Evolutionary conservation across 2,888 invertebrate species (phyloP), one percentile per base, ranked within the genome.

Genomic region (Tryphoninae sp.): DNA sequence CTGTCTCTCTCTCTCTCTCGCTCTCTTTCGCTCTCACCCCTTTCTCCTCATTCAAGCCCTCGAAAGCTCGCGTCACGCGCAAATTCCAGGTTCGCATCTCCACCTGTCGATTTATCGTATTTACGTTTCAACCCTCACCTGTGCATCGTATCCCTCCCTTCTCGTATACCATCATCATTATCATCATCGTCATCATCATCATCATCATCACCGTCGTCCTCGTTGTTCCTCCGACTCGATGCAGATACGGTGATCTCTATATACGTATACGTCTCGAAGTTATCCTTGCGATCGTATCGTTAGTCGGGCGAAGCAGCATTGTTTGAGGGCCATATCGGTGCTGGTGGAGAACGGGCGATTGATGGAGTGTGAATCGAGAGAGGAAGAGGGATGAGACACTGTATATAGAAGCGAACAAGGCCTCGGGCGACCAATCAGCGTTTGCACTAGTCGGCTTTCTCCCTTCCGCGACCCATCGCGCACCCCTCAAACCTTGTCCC

Each of bases 361-460:
- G 86, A 75, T 75, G 75, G 67, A 58, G 67, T 75, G 71, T 45
- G 68, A 61, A 76, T 78, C 42, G 45, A 22, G 68, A 67, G 67
- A 76, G 51, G 2, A 78, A 81, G 59, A 69, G 59, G 71, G 67
- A 67, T 22, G 61, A 72, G 42, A 73, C n/a, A 53, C 26, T 58
- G 51, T 53, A 65, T 58, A 75, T 59, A 53, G 53, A 22, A 75
- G 51, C 26, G 59, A 45, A 72, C 69, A 73, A 87, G 79, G 88
- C 90, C 89, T 86, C 85, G 84, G 88, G 90, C 89, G 84, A 89
- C 90, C 90, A 90, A 90, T 90, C 90, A 90, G 87, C 86, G 86
- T 84, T 87, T 85, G 82, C 85, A 86, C 87, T 89, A 81, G 85
- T 84, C 87, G 87, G 49, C 59, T 62, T 69, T 42, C 75, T 58